Evolutionary conservation across 2,113 vertebrate species (phyloP).

Genomic region (Eulemur rufifrons): DNA sequence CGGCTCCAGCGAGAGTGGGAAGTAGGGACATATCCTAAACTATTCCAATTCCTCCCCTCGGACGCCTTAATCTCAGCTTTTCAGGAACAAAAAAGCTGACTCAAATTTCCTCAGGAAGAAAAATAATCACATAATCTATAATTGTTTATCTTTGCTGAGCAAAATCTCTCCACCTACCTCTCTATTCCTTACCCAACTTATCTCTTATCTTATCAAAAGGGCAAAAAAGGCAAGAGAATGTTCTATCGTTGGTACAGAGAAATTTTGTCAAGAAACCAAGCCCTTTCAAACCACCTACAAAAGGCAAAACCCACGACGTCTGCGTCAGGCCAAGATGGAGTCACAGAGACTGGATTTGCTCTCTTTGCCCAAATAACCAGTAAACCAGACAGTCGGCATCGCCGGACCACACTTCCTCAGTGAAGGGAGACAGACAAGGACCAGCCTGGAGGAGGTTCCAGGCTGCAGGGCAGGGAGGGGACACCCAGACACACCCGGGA

Average conservation of each 20-base stretch:
- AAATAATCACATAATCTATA: background rate
- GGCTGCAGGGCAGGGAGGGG: too few relatives aligned
- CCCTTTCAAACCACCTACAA: background rate
- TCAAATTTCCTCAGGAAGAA: background rate
- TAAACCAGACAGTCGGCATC: background rate
- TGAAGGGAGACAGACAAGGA: background rate
- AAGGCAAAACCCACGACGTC: background rate
- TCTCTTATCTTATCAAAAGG: background rate
- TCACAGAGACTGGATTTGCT: background rate
- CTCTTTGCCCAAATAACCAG: background rate
- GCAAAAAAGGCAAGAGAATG: background rate
- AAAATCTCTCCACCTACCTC: background rate
- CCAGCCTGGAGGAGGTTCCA: background rate
- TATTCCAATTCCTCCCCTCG: too few relatives aligned
- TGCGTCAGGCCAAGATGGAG: background rate
- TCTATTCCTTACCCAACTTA: background rate
- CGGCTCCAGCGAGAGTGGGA: background rate
- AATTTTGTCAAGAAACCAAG: background rate
- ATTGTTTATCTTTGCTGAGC: background rate
- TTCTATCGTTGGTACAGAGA: background rate
- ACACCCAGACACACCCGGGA: too few relatives aligned
- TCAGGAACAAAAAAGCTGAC: background rate
- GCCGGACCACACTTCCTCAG: background rate
- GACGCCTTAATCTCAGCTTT: background rate
- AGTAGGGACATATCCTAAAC: fast-evolving